Conservation (phyloP, 2,113 vertebrate species). For the Sarotherodon lohbergeri region DNA sequence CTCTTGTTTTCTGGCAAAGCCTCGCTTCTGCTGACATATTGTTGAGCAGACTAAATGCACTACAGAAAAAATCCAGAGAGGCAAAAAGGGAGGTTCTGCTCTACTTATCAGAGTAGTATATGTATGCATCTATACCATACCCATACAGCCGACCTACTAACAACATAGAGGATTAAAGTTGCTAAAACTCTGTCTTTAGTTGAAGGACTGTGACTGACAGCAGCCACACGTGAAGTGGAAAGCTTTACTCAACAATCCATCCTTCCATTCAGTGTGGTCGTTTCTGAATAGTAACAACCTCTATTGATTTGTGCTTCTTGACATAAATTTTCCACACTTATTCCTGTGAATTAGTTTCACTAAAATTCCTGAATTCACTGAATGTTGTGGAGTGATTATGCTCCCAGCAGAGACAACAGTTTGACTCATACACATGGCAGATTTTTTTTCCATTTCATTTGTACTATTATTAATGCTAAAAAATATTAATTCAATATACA, state of each 20-base stretch:
- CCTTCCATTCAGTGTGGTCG: not conserved
- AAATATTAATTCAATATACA: not conserved
- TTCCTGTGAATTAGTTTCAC: not conserved
- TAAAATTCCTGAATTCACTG: not conserved
- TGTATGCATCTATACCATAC: not conserved
- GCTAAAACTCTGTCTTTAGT: not conserved
- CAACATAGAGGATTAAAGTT: not conserved
- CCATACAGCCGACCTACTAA: not conserved
- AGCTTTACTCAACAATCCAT: not conserved
- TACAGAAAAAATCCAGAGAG: not conserved
- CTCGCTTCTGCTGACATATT: not conserved
- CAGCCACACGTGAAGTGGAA: not conserved
- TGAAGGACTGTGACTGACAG: not conserved
- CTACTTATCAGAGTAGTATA: not conserved
- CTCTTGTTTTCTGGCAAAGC: not conserved
- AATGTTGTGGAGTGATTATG: not conserved
- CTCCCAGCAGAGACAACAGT: not conserved
- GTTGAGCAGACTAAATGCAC: not conserved
- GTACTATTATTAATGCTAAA: not conserved
- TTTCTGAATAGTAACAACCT: not conserved
- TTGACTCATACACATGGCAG: not conserved
- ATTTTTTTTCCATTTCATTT: not conserved
- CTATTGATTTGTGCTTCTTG: not conserved
- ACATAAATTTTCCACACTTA: not conserved
- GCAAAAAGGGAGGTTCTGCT: not conserved